Conservation (phyloP, 2,888 invertebrate species). For the Parnassius mnemosyne region DNA sequence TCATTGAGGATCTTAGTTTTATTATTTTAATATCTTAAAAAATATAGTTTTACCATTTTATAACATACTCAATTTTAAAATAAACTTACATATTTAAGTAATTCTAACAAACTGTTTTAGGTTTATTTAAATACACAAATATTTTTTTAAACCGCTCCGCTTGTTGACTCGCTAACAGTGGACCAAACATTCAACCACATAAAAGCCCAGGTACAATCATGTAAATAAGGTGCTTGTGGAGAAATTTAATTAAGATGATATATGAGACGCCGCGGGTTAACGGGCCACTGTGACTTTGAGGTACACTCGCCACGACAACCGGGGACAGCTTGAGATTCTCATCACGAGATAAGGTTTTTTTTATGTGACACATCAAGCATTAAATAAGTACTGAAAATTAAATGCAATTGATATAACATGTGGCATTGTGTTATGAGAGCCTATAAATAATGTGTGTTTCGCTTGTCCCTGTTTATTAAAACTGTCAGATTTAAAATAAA, state of each 20-base stretch:
- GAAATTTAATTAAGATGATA: conserved; percentile 81
- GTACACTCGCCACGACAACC: conserved; percentile 53
- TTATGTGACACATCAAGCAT: conserved; percentile 33
- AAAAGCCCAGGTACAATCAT: conserved; percentile 61
- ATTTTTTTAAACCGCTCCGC: conserved; percentile 2
- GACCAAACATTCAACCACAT: conserved; percentile 32
- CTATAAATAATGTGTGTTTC: conserved; percentile 7
- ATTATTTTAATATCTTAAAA: too few species aligned
- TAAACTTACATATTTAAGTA: too few species aligned
- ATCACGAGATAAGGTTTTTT: conserved; percentile 33
- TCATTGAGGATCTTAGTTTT: too few species aligned
- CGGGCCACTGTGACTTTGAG: conserved; percentile 51
- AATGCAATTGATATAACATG: conserved; percentile 16
- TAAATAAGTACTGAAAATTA: conserved; percentile 25
- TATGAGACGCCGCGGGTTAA: conserved; percentile 68
- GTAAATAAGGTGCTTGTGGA: conserved; percentile 69
- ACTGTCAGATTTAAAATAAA: not conserved
- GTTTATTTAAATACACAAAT: not conserved
- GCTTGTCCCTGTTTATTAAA: not conserved
- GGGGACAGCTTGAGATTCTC: conserved; percentile 28
- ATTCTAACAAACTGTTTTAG: too few species aligned
- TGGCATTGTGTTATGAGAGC: conserved; percentile 4
- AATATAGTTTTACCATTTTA: too few species aligned
- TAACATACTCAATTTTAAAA: too few species aligned
- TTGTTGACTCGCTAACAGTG: conserved; percentile 28